Conservation (phyloP, 1,140 invertebrate genomes). For the Conus betulinus region DNA sequence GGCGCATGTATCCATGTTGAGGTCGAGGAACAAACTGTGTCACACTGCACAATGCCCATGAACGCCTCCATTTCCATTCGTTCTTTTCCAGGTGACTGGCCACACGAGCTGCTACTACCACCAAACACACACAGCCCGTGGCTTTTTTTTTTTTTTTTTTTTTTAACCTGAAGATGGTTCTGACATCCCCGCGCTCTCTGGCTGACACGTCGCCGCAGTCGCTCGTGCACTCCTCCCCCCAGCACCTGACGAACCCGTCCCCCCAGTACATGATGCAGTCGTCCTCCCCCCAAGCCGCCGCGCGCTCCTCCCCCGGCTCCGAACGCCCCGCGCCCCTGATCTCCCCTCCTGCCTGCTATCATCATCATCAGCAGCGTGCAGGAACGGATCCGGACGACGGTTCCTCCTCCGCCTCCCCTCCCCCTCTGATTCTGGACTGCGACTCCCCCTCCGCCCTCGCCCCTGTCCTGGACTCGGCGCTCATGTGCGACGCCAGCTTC, state of each 20-base stretch:
- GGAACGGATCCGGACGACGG: neutral
- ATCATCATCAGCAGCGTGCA: neutral
- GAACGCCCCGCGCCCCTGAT: neutral
- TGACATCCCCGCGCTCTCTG: neutral
- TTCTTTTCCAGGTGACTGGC: too few species aligned
- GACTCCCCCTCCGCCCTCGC: neutral
- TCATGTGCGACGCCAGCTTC: neutral
- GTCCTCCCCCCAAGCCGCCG: neutral
- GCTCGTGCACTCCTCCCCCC: neutral
- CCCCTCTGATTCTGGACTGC: neutral
- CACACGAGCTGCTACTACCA: too few species aligned
- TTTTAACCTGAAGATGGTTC: neutral
- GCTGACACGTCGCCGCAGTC: neutral
- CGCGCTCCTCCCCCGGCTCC: neutral
- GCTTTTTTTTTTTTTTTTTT: too few species aligned
- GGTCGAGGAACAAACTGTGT: too few species aligned
- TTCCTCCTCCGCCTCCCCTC: neutral
- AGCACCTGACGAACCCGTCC: neutral
- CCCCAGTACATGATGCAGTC: neutral
- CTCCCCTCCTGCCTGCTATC: neutral
- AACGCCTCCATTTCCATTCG: too few species aligned
- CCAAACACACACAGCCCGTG: too few species aligned
- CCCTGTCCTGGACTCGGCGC: neutral
- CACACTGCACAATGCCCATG: too few species aligned
- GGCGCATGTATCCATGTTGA: too few species aligned